Conservation (phyloP, 1,140 invertebrate species). For the Drosophila virilis region DNA sequence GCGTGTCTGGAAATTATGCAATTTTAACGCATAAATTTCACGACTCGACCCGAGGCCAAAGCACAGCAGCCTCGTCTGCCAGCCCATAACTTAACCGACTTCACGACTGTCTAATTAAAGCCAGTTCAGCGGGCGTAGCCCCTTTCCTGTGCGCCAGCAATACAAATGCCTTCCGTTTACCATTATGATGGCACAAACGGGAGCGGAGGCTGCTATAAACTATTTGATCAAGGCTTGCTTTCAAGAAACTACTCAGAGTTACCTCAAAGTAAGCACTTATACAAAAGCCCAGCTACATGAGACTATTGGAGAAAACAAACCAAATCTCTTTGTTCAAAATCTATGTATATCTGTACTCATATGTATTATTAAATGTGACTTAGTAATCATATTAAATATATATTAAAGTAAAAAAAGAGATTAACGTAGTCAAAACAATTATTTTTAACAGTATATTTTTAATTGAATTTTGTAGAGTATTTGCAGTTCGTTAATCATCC, state of each 20-base stretch:
- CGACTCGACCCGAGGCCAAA: constrained; percentile 53
- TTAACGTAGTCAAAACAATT: not conserved
- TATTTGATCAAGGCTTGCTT: constrained; percentile 35
- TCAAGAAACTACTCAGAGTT: not conserved
- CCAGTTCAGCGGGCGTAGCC: constrained; percentile 58
- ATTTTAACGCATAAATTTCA: constrained; percentile 81
- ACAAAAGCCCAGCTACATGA: not conserved
- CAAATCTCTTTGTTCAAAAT: not conserved
- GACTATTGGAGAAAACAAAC: too few relatives aligned
- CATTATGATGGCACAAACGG: not conserved
- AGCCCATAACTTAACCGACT: constrained; percentile 53
- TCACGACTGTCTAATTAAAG: constrained; percentile 78
- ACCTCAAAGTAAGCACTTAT: not conserved
- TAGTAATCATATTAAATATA: too few relatives aligned
- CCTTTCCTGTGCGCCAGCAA: constrained; percentile 45
- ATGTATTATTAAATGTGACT: too few relatives aligned
- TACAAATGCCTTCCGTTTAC: constrained; percentile 37
- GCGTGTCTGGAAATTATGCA: constrained; percentile 69
- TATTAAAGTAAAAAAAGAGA: not conserved
- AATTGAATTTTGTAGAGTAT: constrained; percentile 42
- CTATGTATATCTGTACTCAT: too few relatives aligned
- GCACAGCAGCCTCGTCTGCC: constrained; percentile 24
- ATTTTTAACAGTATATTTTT: not conserved
- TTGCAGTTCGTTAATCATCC: constrained; percentile 19
- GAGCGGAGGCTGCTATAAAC: constrained; percentile 1